A percentile compares a stretch with the other conserved stretches of the same genome.
These are phyloP conservation scores for Papilio glaucus DNA, from an alignment of 1,140 invertebrate species.

Conservation along the genomic window DNA sequence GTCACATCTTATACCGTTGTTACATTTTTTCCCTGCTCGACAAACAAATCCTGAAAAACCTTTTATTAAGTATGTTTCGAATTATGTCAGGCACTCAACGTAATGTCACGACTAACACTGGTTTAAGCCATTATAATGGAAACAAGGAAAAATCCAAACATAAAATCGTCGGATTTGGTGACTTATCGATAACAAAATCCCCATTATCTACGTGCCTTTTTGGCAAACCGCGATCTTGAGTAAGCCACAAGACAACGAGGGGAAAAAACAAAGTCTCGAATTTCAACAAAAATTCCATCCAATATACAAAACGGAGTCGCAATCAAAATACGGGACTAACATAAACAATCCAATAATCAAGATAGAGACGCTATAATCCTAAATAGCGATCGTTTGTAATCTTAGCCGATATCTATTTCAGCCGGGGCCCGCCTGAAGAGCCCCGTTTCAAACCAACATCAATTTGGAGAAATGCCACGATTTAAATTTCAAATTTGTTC, in stretches of 20 bases:
- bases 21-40: too few relatives aligned
- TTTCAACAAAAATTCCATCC: conserved; percentile 19
- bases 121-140: too few relatives aligned
- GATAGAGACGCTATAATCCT: conserved; percentile 34
- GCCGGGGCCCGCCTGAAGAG: conserved; percentile 28
- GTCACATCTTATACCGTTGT: too few relatives aligned
- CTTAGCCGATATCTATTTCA: conserved; percentile 31
- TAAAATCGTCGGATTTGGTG: too few relatives aligned
- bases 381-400: conserved; percentile 37
- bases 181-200: neutral
- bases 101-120: too few relatives aligned
- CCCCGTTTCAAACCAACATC: conserved; percentile 36
- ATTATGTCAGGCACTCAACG: too few relatives aligned
- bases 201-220: neutral
- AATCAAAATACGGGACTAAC: conserved; percentile 24
- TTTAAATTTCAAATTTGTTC: conserved; percentile 47
- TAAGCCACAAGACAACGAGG: neutral
- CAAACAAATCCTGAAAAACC: too few relatives aligned
- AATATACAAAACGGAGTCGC: conserved; percentile 27
- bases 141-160: too few relatives aligned
- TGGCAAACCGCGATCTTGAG: too few relatives aligned
- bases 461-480: conserved; percentile 44
- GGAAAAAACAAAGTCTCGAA: neutral
- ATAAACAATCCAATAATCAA: conserved; percentile 39
- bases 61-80: too few relatives aligned